phyloP scores from a whole-genome alignment of 2,888 invertebrate genomes.

The Endomychus coccineus region DNA sequence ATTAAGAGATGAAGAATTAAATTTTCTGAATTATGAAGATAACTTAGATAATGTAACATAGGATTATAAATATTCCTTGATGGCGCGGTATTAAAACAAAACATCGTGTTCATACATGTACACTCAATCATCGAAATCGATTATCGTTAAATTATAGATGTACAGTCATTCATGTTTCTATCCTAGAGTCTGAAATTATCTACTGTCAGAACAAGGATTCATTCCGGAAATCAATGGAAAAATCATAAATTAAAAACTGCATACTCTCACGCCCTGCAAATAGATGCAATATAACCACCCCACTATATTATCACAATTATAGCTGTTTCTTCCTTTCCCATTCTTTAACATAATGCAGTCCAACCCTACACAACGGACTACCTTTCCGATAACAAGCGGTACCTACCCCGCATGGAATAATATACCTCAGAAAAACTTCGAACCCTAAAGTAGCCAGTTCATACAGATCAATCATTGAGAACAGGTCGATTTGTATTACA shows the following conservation, averaged over 20 bases:
- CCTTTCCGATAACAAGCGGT: conserved; percentile 11
- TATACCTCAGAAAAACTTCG: conserved; percentile 23
- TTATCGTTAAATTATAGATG: too few species aligned
- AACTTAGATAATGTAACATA: too few species aligned
- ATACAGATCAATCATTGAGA: conserved; percentile 22
- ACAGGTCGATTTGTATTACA: conserved; percentile 18
- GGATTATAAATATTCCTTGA: too few species aligned
- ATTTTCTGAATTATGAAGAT: too few species aligned
- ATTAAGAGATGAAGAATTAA: too few species aligned
- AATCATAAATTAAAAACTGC: conserved; percentile 25
- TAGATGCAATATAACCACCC: conserved; percentile 14
- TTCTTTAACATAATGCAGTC: too few species aligned
- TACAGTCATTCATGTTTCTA: conserved; percentile 1
- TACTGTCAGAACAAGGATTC: background rate
- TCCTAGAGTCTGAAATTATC: background rate
- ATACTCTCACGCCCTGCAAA: conserved; percentile 35
- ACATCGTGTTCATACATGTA: too few species aligned
- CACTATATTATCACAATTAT: conserved; percentile 8
- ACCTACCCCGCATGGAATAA: conserved; percentile 22
- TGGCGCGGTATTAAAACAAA: too few species aligned
- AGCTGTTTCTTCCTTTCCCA: too few species aligned
- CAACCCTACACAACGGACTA: conserved; percentile 11
- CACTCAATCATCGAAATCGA: too few species aligned
- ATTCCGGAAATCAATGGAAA: conserved; percentile 2
- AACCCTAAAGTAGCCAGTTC: conserved; percentile 20